A percentile compares a stretch with the other conserved stretches of the same genome.
Conservation (phyloP, 92 coral and sea anemone genomes). For the Zoanthus gigantus region DNA sequence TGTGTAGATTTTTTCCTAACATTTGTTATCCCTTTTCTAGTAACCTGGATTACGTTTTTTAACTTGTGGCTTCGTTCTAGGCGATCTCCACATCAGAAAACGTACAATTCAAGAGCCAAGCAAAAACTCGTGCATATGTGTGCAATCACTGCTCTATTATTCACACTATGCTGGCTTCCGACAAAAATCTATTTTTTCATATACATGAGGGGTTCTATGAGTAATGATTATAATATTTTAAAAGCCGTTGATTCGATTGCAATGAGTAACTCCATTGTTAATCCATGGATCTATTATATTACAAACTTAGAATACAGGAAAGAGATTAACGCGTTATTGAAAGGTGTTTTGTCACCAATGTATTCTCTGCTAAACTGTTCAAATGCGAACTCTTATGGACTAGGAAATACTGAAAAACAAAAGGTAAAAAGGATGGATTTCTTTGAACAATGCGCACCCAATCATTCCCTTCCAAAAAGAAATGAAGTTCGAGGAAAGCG, state of each 20-base stretch:
- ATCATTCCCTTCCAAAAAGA: no score
- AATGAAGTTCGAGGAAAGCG: no score
- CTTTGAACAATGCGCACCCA: no score
- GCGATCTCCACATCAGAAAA: neutral
- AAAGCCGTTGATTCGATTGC: neutral
- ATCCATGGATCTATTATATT: neutral
- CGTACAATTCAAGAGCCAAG: neutral
- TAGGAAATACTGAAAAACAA: no score
- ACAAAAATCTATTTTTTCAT: neutral
- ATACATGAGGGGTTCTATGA: no score
- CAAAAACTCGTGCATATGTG: neutral
- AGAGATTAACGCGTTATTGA: neutral
- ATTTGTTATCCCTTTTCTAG: neutral
- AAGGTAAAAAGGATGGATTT: no score
- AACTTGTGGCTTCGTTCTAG: neutral
- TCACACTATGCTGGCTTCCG: neutral
- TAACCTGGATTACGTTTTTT: neutral
- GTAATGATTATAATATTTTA: neutral
- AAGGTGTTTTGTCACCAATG: neutral
- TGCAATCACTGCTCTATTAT: neutral
- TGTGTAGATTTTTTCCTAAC: neutral
- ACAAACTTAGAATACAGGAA: neutral
- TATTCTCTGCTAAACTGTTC: neutral
- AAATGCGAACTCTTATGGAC: neutral
- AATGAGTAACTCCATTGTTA: constrained; percentile 1